phyloP scores from a whole-genome alignment of 2,797 vertebrate species.

The Notolepis coatsorum region DNA sequence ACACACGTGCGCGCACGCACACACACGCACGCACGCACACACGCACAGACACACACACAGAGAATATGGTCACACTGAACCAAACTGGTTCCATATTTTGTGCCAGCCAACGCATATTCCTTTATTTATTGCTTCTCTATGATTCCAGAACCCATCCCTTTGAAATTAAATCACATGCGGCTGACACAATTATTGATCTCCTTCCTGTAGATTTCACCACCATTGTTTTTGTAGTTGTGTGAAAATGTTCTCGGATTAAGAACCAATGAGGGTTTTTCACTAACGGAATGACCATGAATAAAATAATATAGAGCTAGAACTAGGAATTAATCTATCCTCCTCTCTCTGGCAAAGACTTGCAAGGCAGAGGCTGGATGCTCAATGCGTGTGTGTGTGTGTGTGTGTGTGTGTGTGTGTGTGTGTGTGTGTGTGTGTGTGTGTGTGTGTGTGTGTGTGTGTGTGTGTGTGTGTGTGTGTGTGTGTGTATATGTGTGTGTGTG shows the following conservation, averaged over 20 bases:
- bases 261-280: constrained; percentile 17
- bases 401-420: too few relatives aligned
- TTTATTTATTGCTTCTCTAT: background rate
- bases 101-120: background rate
- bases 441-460: constrained; percentile 23
- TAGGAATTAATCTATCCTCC: constrained; percentile 4
- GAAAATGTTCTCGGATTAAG: constrained; percentile 44
- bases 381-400: constrained; percentile 14
- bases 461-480: constrained; percentile 1
- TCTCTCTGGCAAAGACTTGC: background rate
- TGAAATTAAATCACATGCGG: constrained; percentile 43
- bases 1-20: background rate
- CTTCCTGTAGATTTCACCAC: constrained; percentile 22
- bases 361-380: background rate
- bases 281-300: constrained; percentile 52
- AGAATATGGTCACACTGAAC: constrained; percentile 10
- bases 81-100: constrained; percentile 5
- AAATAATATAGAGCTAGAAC: constrained; percentile 51
- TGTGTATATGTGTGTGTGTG: constrained; percentile 2
- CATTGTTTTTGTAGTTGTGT: constrained; percentile 36
- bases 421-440: too few relatives aligned
- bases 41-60: background rate
- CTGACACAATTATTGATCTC: constrained; percentile 57
- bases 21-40: background rate
- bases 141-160: background rate